A percentile compares a stretch with the other conserved stretches of the same genome.
These are phyloP conservation scores for Diadumene lineata DNA, from an alignment of 92 coral and sea anemone genomes.

Conservation along the genomic window DNA sequence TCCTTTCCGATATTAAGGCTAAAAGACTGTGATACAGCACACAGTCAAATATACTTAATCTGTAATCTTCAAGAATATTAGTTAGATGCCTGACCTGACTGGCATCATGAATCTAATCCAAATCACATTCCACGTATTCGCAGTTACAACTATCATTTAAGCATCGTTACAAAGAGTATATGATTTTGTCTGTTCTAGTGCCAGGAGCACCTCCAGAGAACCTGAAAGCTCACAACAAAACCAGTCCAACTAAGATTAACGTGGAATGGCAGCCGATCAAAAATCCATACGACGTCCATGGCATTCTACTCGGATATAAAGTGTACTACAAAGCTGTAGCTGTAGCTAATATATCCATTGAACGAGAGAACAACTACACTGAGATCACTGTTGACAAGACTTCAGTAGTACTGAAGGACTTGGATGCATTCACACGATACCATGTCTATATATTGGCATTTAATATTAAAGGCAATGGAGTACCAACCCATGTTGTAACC, in stretches of 20 bases:
- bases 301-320: conserved; percentile 85
- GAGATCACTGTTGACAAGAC: conserved; percentile 19
- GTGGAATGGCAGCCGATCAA: conserved; percentile 87
- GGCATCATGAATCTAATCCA: no score
- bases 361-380: conserved; percentile 9
- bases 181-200: conserved; percentile 34
- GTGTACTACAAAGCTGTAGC: conserved; percentile 76
- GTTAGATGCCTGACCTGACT: no score
- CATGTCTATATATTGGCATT: conserved; percentile 71
- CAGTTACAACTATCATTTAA: no score
- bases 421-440: conserved; percentile 77
- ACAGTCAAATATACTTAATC: no score
- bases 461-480: conserved; percentile 82
- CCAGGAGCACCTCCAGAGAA: conserved; percentile 85
- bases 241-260: conserved; percentile 71
- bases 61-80: no score
- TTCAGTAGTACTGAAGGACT: conserved; percentile 37
- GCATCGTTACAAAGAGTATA: no score
- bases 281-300: conserved; percentile 81
- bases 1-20: no score
- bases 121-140: no score
- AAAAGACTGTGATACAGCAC: no score
- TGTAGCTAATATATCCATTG: conserved; percentile 41
- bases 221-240: conserved; percentile 64
- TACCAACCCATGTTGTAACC: conserved; percentile 39